phyloP scores from a whole-genome alignment of 2,113 vertebrate genomes.

The Brienomyrus brachyistius region DNA sequence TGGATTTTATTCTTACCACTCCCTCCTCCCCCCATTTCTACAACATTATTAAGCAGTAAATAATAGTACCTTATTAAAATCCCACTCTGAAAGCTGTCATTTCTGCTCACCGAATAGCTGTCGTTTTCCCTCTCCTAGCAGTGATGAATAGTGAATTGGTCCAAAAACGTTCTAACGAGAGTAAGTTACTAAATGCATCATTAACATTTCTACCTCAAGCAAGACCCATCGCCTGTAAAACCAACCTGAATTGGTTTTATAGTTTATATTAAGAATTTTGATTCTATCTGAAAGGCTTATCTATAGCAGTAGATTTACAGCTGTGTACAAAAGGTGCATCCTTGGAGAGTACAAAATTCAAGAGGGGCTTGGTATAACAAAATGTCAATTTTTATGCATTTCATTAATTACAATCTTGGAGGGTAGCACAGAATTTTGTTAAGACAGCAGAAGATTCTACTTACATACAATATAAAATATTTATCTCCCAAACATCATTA shows the following conservation, averaged over 20 bases:
- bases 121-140: not conserved
- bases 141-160: not conserved
- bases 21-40: not conserved
- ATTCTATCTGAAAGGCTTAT: not conserved
- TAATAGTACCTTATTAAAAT: not conserved
- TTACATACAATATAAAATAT: not conserved
- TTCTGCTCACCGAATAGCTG: not conserved
- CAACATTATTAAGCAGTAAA: not conserved
- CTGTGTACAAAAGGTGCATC: not conserved
- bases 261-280: not conserved
- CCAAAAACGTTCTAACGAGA: not conserved
- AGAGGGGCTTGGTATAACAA: not conserved
- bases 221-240: not conserved
- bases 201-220: not conserved
- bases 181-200: not conserved
- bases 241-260: not conserved
- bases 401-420: not conserved
- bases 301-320: not conserved
- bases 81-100: not conserved
- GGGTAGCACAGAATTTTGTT: not conserved
- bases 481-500: not conserved
- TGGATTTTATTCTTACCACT: not conserved
- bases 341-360: not conserved
- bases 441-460: not conserved
- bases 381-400: not conserved